Conservation (phyloP, 2,113 vertebrate species). For the Microcebus tavaratra region DNA sequence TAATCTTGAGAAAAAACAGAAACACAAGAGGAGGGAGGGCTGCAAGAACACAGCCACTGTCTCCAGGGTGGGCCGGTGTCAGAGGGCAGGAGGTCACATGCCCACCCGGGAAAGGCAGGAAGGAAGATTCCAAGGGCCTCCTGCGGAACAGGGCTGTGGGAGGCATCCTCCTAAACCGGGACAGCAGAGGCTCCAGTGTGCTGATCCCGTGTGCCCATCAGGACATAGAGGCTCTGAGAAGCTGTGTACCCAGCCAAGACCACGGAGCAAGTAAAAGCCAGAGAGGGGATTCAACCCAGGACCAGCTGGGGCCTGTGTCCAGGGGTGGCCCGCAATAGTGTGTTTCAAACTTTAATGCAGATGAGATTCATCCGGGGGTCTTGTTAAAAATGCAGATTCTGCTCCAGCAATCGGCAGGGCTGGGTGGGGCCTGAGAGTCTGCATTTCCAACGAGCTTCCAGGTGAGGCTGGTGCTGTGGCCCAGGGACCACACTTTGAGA, state of each 20-base stretch:
- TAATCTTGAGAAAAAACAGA: constrained; percentile 73
- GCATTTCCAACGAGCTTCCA: not conserved
- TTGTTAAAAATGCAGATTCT: not conserved
- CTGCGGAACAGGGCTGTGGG: constrained; percentile 30
- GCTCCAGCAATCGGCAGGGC: not conserved
- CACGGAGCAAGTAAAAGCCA: not conserved
- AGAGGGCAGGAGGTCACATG: not conserved
- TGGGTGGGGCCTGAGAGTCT: not conserved
- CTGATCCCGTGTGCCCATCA: no score
- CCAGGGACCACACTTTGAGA: not conserved
- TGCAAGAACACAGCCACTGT: not conserved
- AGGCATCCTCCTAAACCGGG: not conserved
- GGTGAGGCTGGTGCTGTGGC: not conserved
- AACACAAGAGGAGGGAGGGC: not conserved
- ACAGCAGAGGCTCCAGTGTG: not conserved
- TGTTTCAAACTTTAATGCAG: not conserved
- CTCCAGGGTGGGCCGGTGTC: not conserved
- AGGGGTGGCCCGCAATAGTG: accelerated
- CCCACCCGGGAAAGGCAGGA: constrained; percentile 55
- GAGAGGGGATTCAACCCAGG: not conserved
- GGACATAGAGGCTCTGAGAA: not conserved
- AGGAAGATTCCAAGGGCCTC: constrained; percentile 62
- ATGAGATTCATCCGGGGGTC: not conserved
- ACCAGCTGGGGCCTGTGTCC: not conserved
- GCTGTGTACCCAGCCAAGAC: not conserved